Conservation (phyloP, 2,888 invertebrate species). For the Caenorhabditis parvicauda region DNA sequence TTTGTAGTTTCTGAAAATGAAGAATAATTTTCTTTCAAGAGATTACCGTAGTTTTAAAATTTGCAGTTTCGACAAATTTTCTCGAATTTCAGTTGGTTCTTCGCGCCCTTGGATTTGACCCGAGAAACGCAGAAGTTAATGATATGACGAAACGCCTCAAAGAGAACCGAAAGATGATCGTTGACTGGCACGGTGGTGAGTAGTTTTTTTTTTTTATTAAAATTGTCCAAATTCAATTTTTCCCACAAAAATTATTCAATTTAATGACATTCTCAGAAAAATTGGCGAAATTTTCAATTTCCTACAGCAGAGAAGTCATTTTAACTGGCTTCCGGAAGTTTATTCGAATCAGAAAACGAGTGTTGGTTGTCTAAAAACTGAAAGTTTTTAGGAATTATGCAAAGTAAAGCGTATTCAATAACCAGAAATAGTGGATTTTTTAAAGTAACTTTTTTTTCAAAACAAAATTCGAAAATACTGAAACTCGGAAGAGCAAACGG, state of each 20-base stretch:
- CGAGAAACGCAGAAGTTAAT: constrained; percentile 94
- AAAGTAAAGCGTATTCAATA: too few species aligned
- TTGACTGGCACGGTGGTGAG: constrained; percentile 27
- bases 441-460: background rate
- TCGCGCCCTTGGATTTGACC: constrained; percentile 92
- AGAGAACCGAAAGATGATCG: constrained; percentile 18
- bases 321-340: too few species aligned
- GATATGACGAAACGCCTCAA: constrained; percentile 71
- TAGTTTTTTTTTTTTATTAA: background rate
- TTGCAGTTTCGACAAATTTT: background rate
- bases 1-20: background rate
- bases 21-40: background rate
- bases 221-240: too few species aligned
- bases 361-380: too few species aligned
- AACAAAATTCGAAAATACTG: background rate
- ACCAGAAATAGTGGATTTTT: too few species aligned
- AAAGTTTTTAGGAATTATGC: too few species aligned
- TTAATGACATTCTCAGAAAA: too few species aligned
- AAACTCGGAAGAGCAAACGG: background rate
- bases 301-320: too few species aligned
- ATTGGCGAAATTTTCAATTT: too few species aligned
- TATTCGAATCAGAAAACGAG: too few species aligned
- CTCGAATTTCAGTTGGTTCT: constrained; percentile 72
- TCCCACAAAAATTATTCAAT: too few species aligned
- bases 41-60: background rate